Percentiles rank a stretch among this genome's conserved stretches.
Evolutionary conservation across 2,113 vertebrate species (phyloP).

Genomic region (Chaetodon trifascialis): DNA sequence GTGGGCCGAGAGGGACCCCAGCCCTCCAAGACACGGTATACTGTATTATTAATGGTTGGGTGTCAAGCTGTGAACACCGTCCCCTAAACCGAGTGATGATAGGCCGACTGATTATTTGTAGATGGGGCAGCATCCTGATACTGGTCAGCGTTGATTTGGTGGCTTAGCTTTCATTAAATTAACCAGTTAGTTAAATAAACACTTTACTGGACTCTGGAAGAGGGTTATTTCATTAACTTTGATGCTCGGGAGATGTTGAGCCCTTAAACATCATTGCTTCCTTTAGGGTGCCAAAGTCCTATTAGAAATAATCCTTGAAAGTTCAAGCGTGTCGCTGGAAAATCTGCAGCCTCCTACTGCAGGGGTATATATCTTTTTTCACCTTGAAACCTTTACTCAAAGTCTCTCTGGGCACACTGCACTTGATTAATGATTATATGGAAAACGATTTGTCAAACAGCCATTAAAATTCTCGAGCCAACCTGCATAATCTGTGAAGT

Average conservation of each 20-base stretch:
- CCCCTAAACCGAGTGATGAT: constrained; percentile 52
- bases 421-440: constrained; percentile 77
- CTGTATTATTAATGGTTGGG: constrained; percentile 49
- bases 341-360: constrained; percentile 23
- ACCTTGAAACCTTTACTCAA: constrained; percentile 72
- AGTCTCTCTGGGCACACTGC: constrained; percentile 41
- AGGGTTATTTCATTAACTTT: neutral
- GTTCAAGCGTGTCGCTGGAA: constrained; percentile 30
- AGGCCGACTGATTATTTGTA: constrained; percentile 17
- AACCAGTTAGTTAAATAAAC: constrained; percentile 46
- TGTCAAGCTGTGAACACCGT: constrained; percentile 66
- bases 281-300: neutral
- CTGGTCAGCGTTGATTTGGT: constrained; percentile 32
- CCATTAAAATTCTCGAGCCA: constrained; percentile 29
- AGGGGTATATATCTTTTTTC: constrained; percentile 11
- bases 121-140: constrained; percentile 26
- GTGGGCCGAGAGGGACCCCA: constrained; percentile 52
- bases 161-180: constrained; percentile 37
- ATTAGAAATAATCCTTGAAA: constrained; percentile 14
- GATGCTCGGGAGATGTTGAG: neutral
- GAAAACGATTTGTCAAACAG: constrained; percentile 43
- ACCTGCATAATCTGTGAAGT: neutral
- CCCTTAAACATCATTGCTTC: neutral
- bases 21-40: constrained; percentile 39
- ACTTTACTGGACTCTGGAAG: constrained; percentile 8